Evolutionary conservation across 2,888 invertebrate species (phyloP).

Genomic region (Caenorhabditis wallacei): DNA sequence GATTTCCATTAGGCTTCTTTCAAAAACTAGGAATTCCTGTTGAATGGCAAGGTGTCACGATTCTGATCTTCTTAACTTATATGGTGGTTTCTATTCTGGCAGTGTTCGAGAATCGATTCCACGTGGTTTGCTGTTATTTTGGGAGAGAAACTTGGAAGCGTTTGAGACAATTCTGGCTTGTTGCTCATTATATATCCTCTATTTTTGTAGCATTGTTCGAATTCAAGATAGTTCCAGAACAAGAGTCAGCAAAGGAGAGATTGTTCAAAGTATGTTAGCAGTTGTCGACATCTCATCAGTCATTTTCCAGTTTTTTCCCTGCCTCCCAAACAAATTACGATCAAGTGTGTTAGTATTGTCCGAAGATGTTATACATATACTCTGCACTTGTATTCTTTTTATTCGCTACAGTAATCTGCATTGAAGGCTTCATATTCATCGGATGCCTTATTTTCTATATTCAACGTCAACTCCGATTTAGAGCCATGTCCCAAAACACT

Average conservation of each 20-base stretch:
- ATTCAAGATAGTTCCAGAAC: no score
- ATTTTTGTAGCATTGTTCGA: no score
- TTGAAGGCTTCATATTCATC: background rate
- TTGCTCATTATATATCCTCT: background rate
- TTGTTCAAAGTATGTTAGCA: no score
- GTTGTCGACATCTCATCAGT: no score
- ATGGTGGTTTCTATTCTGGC: background rate
- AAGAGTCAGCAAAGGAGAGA: no score
- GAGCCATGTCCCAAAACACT: background rate
- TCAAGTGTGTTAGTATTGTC: background rate
- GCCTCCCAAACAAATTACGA: no score
- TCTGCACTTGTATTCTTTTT: background rate
- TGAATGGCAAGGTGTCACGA: no score
- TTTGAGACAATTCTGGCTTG: background rate
- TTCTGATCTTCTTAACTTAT: no score
- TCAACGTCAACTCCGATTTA: background rate
- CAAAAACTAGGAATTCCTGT: no score
- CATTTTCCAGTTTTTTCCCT: no score
- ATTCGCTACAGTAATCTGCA: background rate
- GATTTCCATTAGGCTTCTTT: no score
- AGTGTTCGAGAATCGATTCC: slow-evolving; percentile 1
- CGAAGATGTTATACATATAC: background rate
- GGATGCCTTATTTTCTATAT: background rate
- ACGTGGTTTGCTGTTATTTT: background rate
- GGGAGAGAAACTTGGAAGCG: background rate